Evolutionary conservation across 2,888 invertebrate species (phyloP).

Genomic region (Stenolophus ochropezus): DNA sequence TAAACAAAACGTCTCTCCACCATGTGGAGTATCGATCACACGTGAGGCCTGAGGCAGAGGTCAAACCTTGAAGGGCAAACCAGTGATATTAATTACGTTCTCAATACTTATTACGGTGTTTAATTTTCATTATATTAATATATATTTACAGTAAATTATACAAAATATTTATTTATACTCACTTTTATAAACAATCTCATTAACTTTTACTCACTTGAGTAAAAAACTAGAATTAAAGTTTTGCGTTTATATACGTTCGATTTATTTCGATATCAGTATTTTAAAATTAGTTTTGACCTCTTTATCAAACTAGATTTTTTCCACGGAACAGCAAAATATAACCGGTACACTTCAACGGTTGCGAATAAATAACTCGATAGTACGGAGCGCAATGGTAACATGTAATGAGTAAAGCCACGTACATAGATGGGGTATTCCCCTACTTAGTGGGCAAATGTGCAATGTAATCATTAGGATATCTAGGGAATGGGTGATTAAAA

Average conservation of each 20-base stretch:
- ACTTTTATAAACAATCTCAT: not conserved
- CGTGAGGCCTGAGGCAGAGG: conserved; percentile 63
- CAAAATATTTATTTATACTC: not conserved
- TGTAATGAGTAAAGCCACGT: not conserved
- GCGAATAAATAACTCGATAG: not conserved
- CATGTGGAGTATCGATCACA: conserved; percentile 64
- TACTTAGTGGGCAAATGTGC: not conserved
- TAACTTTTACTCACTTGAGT: not conserved
- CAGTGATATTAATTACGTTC: conserved; percentile 45
- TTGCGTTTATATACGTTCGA: not conserved
- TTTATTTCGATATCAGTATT: conserved; percentile 19
- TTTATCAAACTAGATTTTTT: conserved; percentile 10
- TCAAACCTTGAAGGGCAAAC: conserved; percentile 65
- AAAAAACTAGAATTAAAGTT: not conserved
- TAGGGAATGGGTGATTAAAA: conserved; percentile 21
- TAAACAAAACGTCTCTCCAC: conserved; percentile 63
- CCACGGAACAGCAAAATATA: not conserved
- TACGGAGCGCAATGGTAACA: not conserved
- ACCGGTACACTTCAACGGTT: not conserved
- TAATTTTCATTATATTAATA: not conserved
- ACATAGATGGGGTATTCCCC: conserved; percentile 51
- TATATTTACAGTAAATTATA: not conserved
- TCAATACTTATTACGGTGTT: conserved; percentile 4
- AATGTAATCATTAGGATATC: conserved; percentile 9
- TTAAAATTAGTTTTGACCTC: conserved; percentile 29